Conservation (phyloP, 2,797 vertebrate genomes). For the Holocentrus rufus region DNA sequence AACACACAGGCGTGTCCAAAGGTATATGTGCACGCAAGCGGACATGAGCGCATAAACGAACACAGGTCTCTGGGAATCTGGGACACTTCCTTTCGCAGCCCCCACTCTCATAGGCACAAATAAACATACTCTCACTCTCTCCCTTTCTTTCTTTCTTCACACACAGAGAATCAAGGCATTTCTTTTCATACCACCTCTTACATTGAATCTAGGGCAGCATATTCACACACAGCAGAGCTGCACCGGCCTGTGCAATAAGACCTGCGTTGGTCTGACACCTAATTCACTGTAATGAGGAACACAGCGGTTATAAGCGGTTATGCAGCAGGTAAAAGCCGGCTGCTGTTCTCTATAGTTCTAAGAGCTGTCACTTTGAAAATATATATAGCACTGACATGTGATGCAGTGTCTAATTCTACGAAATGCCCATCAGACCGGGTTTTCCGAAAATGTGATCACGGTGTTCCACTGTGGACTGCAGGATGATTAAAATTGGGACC, state of each 20-base stretch:
- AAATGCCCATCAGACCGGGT: background rate
- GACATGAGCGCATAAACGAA: constrained; percentile 12
- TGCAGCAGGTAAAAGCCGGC: background rate
- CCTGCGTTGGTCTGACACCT: background rate
- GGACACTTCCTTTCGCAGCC: constrained; percentile 40
- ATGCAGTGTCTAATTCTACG: background rate
- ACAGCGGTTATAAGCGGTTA: background rate
- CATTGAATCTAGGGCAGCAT: constrained; percentile 30
- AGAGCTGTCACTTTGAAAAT: background rate
- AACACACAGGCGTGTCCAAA: constrained; percentile 5
- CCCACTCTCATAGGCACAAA: constrained; percentile 10
- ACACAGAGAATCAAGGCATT: constrained; percentile 11
- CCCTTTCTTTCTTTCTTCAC: background rate
- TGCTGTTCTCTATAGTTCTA: background rate
- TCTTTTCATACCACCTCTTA: constrained; percentile 18
- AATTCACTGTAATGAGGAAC: background rate
- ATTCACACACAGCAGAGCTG: background rate
- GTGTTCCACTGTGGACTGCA: background rate
- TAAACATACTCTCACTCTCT: constrained; percentile 22
- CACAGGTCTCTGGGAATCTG: constrained; percentile 41
- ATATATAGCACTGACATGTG: constrained; percentile 5
- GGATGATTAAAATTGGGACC: background rate
- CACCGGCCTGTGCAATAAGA: background rate
- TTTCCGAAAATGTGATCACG: background rate
- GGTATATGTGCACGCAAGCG: background rate